Evolutionary conservation across 2,888 invertebrate genomes (phyloP), one percentile per base, ranked within the genome.

Genomic region (Chalcis sispes): DNA sequence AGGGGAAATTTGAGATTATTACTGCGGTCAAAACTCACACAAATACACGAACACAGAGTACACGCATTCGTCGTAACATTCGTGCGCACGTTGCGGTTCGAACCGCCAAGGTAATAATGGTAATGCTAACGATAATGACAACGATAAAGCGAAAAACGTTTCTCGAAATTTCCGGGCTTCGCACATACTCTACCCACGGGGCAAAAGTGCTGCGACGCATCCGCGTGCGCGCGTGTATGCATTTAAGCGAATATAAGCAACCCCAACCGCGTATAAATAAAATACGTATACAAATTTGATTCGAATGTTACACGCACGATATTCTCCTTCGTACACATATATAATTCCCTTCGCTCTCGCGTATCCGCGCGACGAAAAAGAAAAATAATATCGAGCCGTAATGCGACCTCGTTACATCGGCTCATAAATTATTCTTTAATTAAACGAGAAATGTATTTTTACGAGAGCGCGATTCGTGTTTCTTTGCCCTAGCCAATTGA

Each of bases 81-180:
- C 27, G 40, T 70, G 50, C 81, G 80, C 71, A 76, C 79, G 76
- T 77, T 75, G 65, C 72, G 46, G 56, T 25, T 65, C 73, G 79
- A 56, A 25, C 54, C 70, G 50, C 25, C 78, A 79, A 75, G 72
- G 81, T 82, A 83, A 81, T 80, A 80, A 80, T 80, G 79, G 75
- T 79, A 81, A 82, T 81, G 79, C 77, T 80, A 80, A 81, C 77
- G 76, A 80, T 82, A 82, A 83, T 81, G 81, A 81, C 82, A 81
- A 83, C 81, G 83, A 79, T 82, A 80, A 82, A 83, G 80, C 78
- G 80, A 72, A 76, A 76, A 78, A 58, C 61, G 72, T 66, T 79
- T 77, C 77, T 79, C 64, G 61, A 65, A 77, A 77, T 72, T 50
- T 58, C 64, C 48, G 54, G 13, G 36, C 15, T 18, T 58, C 36